These are phyloP conservation scores for Dendropsophus ebraccatus DNA, from an alignment of 2,113 vertebrate species.

Conservation along the genomic window DNA sequence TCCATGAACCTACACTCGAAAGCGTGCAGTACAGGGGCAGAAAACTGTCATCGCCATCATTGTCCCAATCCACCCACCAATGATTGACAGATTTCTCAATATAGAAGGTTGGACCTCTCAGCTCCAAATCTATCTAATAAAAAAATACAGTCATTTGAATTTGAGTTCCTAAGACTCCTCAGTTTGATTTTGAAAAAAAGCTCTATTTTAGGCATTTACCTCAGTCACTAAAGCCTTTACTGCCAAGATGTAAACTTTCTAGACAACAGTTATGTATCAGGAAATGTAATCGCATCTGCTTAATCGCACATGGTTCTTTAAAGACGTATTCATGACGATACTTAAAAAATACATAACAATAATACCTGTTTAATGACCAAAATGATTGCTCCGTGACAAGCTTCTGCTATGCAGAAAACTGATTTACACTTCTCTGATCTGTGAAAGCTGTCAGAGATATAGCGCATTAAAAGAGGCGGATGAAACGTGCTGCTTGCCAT, in stretches of 20 bases:
- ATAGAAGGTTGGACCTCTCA: not conserved
- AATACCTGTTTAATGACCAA: constrained; percentile 16
- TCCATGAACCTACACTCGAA: too few relatives aligned
- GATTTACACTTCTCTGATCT: constrained; percentile 23
- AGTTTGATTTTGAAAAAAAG: not conserved
- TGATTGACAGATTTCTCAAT: too few relatives aligned
- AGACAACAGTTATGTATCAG: not conserved
- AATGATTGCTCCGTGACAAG: constrained; percentile 1
- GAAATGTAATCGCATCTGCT: not conserved
- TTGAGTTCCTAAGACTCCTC: not conserved
- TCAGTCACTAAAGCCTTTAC: not conserved
- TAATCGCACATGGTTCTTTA: not conserved
- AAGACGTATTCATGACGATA: not conserved
- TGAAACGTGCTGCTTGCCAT: not conserved
- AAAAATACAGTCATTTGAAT: not conserved
- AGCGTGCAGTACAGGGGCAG: too few relatives aligned
- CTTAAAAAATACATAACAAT: constrained; percentile 19
- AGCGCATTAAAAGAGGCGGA: not conserved
- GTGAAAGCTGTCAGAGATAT: not conserved
- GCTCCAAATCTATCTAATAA: not conserved
- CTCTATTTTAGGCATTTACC: not conserved
- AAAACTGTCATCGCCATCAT: too few relatives aligned
- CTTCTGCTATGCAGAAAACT: not conserved
- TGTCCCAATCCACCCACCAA: too few relatives aligned
- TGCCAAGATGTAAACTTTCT: not conserved